These are phyloP conservation scores for Polietes domitor DNA, from an alignment of 2,888 invertebrate species.

Conservation along the genomic window DNA sequence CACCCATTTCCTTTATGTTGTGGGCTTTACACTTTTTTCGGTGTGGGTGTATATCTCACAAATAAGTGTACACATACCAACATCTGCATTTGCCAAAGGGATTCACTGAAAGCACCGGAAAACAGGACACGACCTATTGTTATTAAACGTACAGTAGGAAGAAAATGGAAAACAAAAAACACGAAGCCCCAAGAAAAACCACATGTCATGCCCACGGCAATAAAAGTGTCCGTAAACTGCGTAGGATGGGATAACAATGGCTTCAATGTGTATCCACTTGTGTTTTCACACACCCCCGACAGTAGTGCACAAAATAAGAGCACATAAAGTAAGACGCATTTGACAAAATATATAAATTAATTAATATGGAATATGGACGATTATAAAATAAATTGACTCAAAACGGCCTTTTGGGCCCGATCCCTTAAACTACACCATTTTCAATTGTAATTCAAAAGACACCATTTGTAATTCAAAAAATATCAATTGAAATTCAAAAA, in stretches of 20 bases:
- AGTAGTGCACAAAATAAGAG: background rate
- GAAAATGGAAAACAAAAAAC: background rate
- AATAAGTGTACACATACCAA: background rate
- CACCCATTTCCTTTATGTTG: conserved; percentile 32
- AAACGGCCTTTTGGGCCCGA: too few relatives aligned
- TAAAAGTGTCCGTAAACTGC: conserved; percentile 1
- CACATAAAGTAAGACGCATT: background rate
- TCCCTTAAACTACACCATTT: too few relatives aligned
- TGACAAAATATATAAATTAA: too few relatives aligned
- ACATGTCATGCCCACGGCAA: background rate
- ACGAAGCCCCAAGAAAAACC: background rate
- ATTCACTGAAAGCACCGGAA: background rate
- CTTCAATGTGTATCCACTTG: background rate
- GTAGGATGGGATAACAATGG: background rate
- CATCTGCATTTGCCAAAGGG: background rate
- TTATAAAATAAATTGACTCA: too few relatives aligned
- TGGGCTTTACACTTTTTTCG: conserved; percentile 13
- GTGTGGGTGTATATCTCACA: too few relatives aligned
- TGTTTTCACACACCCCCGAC: background rate
- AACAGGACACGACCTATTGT: conserved; percentile 5
- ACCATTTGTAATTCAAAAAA: too few relatives aligned
- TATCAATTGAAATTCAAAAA: too few relatives aligned
- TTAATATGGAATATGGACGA: too few relatives aligned
- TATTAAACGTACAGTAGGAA: background rate
- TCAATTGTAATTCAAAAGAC: too few relatives aligned